These are phyloP conservation scores for Zaprionus bogoriensis DNA, from an alignment of 2,888 invertebrate species.

Conservation along the genomic window DNA sequence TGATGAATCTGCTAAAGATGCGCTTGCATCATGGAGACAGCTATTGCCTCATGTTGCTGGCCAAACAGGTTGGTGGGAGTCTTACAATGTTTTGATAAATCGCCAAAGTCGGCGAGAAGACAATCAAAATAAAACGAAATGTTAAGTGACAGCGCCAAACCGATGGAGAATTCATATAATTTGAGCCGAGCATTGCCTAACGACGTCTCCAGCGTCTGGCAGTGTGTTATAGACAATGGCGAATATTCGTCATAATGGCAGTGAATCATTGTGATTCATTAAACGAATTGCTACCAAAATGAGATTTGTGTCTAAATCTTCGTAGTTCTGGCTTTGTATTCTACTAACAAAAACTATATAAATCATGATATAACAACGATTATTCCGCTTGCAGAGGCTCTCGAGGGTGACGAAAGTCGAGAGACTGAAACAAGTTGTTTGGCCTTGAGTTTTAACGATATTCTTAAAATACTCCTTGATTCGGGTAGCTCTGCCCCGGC, in stretches of 20 bases:
- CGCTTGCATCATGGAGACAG: slow-evolving; percentile 27
- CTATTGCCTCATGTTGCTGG: slow-evolving; percentile 39
- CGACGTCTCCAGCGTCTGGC: background rate
- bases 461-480: background rate
- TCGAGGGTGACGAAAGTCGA: background rate
- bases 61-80: slow-evolving; percentile 27
- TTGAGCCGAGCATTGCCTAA: slow-evolving; percentile 12
- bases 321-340: background rate
- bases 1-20: background rate
- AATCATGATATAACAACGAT: background rate
- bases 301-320: no score
- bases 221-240: no score
- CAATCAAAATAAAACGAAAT: slow-evolving; percentile 29
- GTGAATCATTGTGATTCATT: slow-evolving; percentile 24
- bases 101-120: slow-evolving; percentile 32
- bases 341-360: background rate
- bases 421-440: background rate
- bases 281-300: background rate
- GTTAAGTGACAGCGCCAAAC: slow-evolving; percentile 36
- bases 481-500: background rate
- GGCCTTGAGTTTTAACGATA: slow-evolving; percentile 2
- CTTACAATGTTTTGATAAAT: slow-evolving; percentile 60
- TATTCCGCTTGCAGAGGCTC: background rate
- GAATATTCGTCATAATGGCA: background rate
- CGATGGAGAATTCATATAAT: slow-evolving; percentile 18